Evolutionary conservation across 2,113 vertebrate genomes (phyloP), one percentile per base, ranked within the genome.

Genomic region (Junco hyemalis): DNA sequence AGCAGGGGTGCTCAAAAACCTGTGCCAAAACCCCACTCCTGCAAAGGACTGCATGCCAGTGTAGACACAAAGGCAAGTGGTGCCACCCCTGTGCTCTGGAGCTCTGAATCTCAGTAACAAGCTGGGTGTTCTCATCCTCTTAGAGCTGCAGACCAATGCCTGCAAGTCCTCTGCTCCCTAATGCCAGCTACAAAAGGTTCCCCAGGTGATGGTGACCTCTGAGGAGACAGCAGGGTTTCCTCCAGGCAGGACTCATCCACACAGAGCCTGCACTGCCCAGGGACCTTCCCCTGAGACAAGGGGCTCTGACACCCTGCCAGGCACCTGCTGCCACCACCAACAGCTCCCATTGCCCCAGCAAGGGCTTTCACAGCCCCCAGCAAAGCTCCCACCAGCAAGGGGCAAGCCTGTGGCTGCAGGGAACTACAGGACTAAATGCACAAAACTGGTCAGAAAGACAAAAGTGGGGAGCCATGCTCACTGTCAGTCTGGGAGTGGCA

Each of bases 281-380:
- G 0, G 11, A 56, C 33, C 11, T 51, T 22, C 12, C 63, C 23
- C 8, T 45, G 76, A 50, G 0, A 11, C 1, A 0, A 45, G 57
- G 59, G 45, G 50, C 54, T 86, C 40, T 11, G 4, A n/a, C 28
- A 61, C 48, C 57, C 53, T 0, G 1, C 22, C 61, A n/a, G n/a
- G 47, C 31, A 81, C 36, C 53, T 12, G 28, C 31, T 88, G 51
- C 47, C 35, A 25, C 45, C 56, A 15, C 45, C 68, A 64, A 2
- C 0, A 0, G 2, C 25, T 11, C n/a, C 64, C 45, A 33, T 2
- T 5, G 2, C 11, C 63, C 1, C 33, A 56, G 69, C 57, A 72
- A 82, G n/a, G 25, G 20, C n/a, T 72, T 42, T 66, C 56, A 56
- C 1, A 5, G 81, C 14, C 26, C 70, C 33, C 68, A 81, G 70